These are phyloP conservation scores for Drosophila triauraria DNA, from an alignment of 1,140 invertebrate genomes.

Conservation along the genomic window DNA sequence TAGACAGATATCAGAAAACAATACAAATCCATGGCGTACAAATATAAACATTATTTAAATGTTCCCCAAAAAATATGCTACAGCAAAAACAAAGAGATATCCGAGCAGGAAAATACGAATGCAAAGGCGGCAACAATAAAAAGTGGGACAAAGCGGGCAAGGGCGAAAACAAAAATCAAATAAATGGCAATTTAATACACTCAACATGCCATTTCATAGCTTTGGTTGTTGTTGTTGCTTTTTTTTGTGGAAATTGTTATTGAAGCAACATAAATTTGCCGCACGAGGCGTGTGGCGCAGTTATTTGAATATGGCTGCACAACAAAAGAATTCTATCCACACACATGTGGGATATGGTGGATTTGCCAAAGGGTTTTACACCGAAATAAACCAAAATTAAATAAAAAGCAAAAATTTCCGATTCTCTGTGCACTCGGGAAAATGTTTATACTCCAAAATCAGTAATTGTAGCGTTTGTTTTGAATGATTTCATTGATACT, in stretches of 20 bases:
- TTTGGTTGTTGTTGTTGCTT: conserved; percentile 37
- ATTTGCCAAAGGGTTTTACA: conserved; percentile 44
- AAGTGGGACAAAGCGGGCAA: conserved; percentile 36
- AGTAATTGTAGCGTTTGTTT: not conserved
- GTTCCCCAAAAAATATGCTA: conserved; percentile 70
- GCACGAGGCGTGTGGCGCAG: conserved; percentile 61
- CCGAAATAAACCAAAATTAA: conserved; percentile 57
- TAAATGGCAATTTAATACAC: conserved; percentile 82
- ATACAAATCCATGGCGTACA: conserved; percentile 68
- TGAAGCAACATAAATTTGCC: conserved; percentile 79
- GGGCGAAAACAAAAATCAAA: conserved; percentile 75
- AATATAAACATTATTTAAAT: conserved; percentile 80
- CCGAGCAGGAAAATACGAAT: not conserved
- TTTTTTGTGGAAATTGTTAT: conserved; percentile 73
- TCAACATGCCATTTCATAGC: conserved; percentile 70
- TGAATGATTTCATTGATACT: no score
- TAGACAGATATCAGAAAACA: conserved; percentile 62
- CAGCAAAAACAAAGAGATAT: conserved; percentile 32
- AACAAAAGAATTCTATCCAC: conserved; percentile 30
- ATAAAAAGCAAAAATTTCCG: conserved; percentile 37
- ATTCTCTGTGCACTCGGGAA: not conserved
- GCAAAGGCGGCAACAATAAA: conserved; percentile 40
- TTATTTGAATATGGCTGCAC: conserved; percentile 65
- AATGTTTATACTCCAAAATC: not conserved
- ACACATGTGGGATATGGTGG: conserved; percentile 25